Evolutionary conservation across 1,140 invertebrate genomes (phyloP), one percentile per base, ranked within the genome.

Genomic region (Hestina assimilis): DNA sequence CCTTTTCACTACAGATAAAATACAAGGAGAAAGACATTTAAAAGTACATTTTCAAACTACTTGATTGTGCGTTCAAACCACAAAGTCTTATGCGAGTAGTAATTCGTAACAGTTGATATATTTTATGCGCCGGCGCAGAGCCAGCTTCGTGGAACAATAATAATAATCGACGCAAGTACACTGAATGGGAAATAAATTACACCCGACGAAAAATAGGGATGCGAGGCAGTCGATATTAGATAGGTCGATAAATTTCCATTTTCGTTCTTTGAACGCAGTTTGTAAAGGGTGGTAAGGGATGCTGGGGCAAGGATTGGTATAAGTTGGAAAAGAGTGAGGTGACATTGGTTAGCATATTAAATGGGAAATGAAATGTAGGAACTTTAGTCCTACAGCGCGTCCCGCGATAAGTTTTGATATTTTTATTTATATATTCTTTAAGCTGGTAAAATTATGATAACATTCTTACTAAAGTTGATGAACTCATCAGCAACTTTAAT

Each of bases 171-270:
- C 69, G 62, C 66, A 66, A 74, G 65, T 78, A 74, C 70, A 68
- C 69, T 75, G 63, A 86, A 86, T 83, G 80, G 76, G 72, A 86
- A 77, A 86, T 86, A 86, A 86, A 86, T 85, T 83, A 85, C 74
- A 79, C 74, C 68, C 56, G 69, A 47, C 53, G 58, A 59, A 38
- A 38, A 14, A 15, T 69, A 76, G 68, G 47, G 77, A 53, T 70
- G 72, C 0, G 24, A 14, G 6, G 8, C 1, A 8, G 21, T 50
- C 33, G 47, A 40, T 50, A 50, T 9, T 8, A 38, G 0, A 19
- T 42, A 23, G n/a, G n/a, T 45, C 41, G 41, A 45, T 21, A 23
- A 15, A 8, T 23, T 24, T 23, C 1, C 38, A 29, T 26, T 26
- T 26, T 9, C 1, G 6, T 8, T 8, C 24, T 8, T 8, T 3